Base-by-base conservation (phyloP, 2,113 vertebrate species). In the Silurus asotus region DNA sequence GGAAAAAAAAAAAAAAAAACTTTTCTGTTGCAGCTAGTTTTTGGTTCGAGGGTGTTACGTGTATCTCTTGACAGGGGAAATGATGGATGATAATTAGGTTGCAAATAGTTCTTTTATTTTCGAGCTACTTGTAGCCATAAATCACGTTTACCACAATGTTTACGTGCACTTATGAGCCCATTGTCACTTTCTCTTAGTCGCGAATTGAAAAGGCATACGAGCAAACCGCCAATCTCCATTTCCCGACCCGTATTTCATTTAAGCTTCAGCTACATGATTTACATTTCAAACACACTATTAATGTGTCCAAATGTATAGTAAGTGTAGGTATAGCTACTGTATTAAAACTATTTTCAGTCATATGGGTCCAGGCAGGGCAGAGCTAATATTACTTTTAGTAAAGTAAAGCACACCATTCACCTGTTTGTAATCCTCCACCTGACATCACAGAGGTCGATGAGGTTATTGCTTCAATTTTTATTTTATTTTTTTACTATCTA, bases 11-110 rank as follows among this genome's bases (percentile, higher is more conserved):
- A 77, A 64, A 64, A 84, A 87, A 91, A 84, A 90, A 61, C 84
- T 88, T 85, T 56, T 75, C 49, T 85, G 59, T 88, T 81, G 56
- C 53, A 48, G 70, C 67, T 81, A 65, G 45, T 67, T 84, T 58
- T 83, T 78, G 79, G 82, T 90, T 83, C 90, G 86, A 88, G 88
- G 88, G 92, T 90, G 85, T 88, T 92, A 90, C 91, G 90, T 92
- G 88, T 90, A 86, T 93, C 90, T 79, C 91, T 86, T 91, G 89
- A 91, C 87, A 51, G 85, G 89, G 81, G 49, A 81, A 62, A 84
- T 91, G 93, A 93, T 93, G 88, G 93, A 94, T 91, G 89, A 92
- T 92, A 90, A 92, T 93, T 91, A 90, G 19, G 85, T 90, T 91
- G 89, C 90, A 92, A 92, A 92, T 90, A 72, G 86, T 86, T 92